Evolutionary conservation across 2,888 invertebrate genomes (phyloP).

Genomic region (Fissipunctia ypsillon): DNA sequence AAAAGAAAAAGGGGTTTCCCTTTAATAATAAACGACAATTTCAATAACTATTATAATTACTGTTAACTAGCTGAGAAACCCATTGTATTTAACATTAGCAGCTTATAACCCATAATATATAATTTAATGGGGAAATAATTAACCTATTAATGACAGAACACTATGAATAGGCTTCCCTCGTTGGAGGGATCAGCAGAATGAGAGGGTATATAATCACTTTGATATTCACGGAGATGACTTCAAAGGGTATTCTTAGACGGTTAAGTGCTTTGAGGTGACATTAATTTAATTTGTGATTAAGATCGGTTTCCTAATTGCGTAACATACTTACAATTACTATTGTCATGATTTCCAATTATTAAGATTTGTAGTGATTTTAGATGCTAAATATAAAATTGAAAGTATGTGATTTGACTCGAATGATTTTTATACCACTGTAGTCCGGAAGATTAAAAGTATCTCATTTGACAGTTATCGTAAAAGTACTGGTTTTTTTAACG

Average conservation of each 20-base stretch:
- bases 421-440: too few relatives aligned
- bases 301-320: neutral
- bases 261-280: neutral
- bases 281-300: slow-evolving; percentile 1
- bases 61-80: slow-evolving; percentile 2
- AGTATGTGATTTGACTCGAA: too few relatives aligned
- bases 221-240: slow-evolving; percentile 22
- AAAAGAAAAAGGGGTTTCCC: neutral
- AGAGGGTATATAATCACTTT: slow-evolving; percentile 27
- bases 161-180: slow-evolving; percentile 22
- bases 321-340: neutral
- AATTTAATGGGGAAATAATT: slow-evolving; percentile 27
- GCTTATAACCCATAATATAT: slow-evolving; percentile 15
- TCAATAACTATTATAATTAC: neutral
- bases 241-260: slow-evolving; percentile 13
- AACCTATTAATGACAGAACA: slow-evolving; percentile 36
- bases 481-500: too few relatives aligned
- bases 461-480: too few relatives aligned
- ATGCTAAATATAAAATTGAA: too few relatives aligned
- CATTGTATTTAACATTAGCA: slow-evolving; percentile 17
- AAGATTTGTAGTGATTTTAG: too few relatives aligned
- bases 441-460: too few relatives aligned
- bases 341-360: too few relatives aligned
- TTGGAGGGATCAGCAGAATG: slow-evolving; percentile 28
- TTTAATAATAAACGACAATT: neutral